These are phyloP conservation scores for Rhinophrynus dorsalis DNA, from an alignment of 2,797 vertebrate species.

Conservation along the genomic window DNA sequence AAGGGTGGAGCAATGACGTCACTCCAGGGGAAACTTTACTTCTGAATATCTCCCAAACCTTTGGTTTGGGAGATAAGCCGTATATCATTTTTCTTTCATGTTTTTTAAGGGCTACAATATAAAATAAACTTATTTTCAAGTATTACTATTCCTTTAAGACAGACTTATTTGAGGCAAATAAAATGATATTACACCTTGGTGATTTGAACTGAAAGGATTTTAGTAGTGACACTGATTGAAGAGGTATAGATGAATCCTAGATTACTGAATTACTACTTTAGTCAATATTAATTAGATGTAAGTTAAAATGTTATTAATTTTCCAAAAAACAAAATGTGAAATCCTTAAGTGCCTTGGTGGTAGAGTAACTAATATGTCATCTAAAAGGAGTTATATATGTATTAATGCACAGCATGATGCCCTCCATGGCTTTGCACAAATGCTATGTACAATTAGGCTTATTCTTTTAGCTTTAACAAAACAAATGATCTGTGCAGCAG, in stretches of 20 bases:
- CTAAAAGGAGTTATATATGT: constrained; percentile 34
- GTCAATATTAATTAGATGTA: constrained; percentile 25
- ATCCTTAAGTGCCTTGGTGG: background rate
- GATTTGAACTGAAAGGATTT: too few species aligned
- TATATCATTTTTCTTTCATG: too few species aligned
- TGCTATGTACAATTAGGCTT: background rate
- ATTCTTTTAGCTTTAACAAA: constrained; percentile 38
- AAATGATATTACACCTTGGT: too few species aligned
- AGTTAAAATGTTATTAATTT: constrained; percentile 22
- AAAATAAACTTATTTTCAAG: too few species aligned
- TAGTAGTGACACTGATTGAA: too few species aligned
- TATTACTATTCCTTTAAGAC: too few species aligned
- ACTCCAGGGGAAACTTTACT: too few species aligned
- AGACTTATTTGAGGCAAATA: too few species aligned
- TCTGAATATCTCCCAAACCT: too few species aligned
- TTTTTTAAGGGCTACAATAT: too few species aligned
- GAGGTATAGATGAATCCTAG: background rate
- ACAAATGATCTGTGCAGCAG: constrained; percentile 38
- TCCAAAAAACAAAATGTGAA: constrained; percentile 19
- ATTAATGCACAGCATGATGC: constrained; percentile 16
- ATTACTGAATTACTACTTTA: background rate
- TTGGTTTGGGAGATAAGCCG: too few species aligned
- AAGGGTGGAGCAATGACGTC: too few species aligned
- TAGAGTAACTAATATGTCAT: background rate
- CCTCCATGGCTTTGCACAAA: constrained; percentile 21